A percentile compares a stretch with the other conserved stretches of the same genome.
Conservation (phyloP, 2,797 vertebrate species). For the Morelia viridis region DNA sequence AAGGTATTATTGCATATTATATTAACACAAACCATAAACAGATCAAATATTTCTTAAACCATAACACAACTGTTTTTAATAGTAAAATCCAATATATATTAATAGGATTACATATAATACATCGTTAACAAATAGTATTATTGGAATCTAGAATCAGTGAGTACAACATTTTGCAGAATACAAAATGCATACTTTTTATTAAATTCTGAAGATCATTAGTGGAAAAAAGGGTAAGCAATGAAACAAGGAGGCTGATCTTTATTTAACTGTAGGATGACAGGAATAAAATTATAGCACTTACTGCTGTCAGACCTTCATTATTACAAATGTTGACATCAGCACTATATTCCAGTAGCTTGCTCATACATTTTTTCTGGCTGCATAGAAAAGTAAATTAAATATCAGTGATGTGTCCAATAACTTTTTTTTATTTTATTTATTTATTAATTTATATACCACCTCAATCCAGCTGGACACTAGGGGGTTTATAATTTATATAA, state of each 20-base stretch:
- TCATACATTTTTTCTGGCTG: constrained; percentile 99
- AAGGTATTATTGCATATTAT: not conserved
- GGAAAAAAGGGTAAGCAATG: not conserved
- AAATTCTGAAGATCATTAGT: not conserved
- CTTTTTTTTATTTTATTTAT: not conserved
- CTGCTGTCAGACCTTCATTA: constrained; percentile 97
- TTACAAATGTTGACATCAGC: constrained; percentile 99
- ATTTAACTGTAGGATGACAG: not conserved
- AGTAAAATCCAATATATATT: not conserved
- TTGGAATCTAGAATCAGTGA: not conserved
- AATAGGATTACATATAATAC: not conserved
- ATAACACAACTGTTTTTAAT: not conserved
- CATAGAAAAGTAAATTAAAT: constrained; percentile 55
- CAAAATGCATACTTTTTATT: not conserved
- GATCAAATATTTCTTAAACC: not conserved
- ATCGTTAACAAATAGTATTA: not conserved
- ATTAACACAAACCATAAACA: not conserved
- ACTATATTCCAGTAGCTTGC: constrained; percentile 90
- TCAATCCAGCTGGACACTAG: not conserved
- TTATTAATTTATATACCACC: not conserved
- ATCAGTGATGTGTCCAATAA: not conserved
- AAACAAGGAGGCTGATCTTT: not conserved
- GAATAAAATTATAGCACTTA: constrained; percentile 76
- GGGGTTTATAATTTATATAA: not conserved
- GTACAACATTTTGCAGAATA: not conserved